Evolutionary conservation across 2,113 vertebrate genomes (phyloP).

Genomic region (Alligator sinensis): DNA sequence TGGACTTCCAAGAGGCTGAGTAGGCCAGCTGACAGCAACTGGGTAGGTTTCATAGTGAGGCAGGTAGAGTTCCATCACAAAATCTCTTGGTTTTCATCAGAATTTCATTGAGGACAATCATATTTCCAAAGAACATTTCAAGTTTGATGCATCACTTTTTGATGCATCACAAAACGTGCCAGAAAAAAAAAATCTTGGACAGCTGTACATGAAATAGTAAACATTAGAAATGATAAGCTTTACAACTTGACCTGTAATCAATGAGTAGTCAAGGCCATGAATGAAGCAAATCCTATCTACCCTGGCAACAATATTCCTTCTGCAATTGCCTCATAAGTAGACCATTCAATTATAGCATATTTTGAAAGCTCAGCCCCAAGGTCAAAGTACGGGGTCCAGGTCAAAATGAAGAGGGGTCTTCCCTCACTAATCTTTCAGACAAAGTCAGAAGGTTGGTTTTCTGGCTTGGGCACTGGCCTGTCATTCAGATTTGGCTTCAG

Average conservation of each 20-base stretch:
- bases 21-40: not conserved
- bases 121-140: not conserved
- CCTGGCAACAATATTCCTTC: accelerated
- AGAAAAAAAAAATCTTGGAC: not conserved
- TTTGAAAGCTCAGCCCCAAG: not conserved
- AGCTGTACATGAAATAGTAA: not conserved
- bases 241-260: not conserved
- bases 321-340: not conserved
- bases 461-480: not conserved
- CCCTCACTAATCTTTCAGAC: accelerated
- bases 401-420: not conserved
- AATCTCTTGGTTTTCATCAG: not conserved
- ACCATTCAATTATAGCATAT: accelerated
- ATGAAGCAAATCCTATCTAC: not conserved
- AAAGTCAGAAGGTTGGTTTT: not conserved
- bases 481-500: slow-evolving; percentile 20
- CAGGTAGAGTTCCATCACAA: not conserved
- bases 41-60: not conserved
- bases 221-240: not conserved
- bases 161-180: not conserved
- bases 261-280: not conserved
- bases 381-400: not conserved
- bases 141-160: not conserved
- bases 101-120: not conserved
- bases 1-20: not conserved